Conservation (phyloP, 2,113 vertebrate species). For the Poecile atricapillus region DNA sequence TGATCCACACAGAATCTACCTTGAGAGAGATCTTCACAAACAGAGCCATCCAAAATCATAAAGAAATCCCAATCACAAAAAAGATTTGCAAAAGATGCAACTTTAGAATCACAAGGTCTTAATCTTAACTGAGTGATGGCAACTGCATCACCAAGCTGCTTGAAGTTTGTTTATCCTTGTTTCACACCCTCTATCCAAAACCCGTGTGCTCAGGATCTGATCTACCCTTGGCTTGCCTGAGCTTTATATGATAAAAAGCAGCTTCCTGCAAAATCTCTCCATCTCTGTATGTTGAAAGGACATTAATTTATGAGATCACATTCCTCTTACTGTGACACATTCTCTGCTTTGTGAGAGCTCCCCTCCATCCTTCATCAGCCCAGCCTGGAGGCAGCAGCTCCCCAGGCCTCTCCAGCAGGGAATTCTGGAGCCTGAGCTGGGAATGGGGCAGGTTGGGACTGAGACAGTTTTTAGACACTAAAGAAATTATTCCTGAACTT, state of each 20-base stretch:
- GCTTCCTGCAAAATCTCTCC: not conserved
- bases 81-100: not conserved
- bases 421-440: not conserved
- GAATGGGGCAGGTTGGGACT: not conserved
- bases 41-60: not conserved
- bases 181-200: not conserved
- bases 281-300: not conserved
- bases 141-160: not conserved
- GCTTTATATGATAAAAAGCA: not conserved
- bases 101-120: not conserved
- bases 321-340: not conserved
- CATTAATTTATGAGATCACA: not conserved
- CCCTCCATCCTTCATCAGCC: rapidly evolving
- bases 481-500: not conserved
- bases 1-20: not conserved
- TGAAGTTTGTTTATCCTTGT: not conserved
- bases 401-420: not conserved
- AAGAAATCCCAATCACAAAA: not conserved
- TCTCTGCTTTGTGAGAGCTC: not conserved
- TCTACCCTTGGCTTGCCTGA: not conserved
- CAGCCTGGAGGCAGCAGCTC: not conserved
- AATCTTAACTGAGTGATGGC: not conserved
- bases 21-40: not conserved
- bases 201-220: not conserved
- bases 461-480: not conserved